phyloP scores from a whole-genome alignment of 2,113 vertebrate genomes.

The Equus przewalskii region DNA sequence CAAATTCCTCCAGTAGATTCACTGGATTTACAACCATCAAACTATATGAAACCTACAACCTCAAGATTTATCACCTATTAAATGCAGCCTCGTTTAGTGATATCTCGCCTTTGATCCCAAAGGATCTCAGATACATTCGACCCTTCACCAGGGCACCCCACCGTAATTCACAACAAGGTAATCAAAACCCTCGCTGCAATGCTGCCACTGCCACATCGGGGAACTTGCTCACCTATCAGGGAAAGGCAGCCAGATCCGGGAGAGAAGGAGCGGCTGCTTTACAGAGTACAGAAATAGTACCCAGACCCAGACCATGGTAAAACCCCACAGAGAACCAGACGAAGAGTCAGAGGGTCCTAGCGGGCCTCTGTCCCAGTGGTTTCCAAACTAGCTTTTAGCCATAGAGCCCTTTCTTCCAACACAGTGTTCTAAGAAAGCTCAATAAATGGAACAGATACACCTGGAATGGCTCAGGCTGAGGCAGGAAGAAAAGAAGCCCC shows the following conservation, averaged over 20 bases:
- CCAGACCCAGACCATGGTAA: neutral
- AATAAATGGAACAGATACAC: neutral
- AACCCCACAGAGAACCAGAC: neutral
- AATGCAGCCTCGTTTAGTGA: slow-evolving; percentile 85
- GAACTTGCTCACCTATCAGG: slow-evolving; percentile 71
- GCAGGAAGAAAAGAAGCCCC: neutral
- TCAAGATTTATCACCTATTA: slow-evolving; percentile 89
- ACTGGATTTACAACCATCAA: slow-evolving; percentile 87
- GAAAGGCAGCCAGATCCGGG: slow-evolving; percentile 67
- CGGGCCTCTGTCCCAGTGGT: neutral
- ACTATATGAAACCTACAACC: slow-evolving; percentile 86
- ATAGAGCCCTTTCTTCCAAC: neutral
- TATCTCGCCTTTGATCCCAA: slow-evolving; percentile 84
- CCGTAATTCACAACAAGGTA: slow-evolving; percentile 40
- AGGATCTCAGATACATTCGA: slow-evolving; percentile 79
- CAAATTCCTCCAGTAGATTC: slow-evolving; percentile 86
- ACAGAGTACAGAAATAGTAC: neutral
- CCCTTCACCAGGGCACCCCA: slow-evolving; percentile 15
- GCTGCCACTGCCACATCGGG: neutral
- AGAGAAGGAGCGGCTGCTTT: neutral
- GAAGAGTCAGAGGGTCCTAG: neutral
- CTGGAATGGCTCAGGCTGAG: neutral
- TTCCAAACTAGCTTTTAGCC: neutral
- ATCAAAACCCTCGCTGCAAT: slow-evolving; percentile 14
- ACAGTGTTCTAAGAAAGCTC: neutral